Percentiles rank a stretch among this genome's conserved stretches.
Evolutionary conservation across 2,113 vertebrate species (phyloP).

Genomic region (Cercopithecus mona): DNA sequence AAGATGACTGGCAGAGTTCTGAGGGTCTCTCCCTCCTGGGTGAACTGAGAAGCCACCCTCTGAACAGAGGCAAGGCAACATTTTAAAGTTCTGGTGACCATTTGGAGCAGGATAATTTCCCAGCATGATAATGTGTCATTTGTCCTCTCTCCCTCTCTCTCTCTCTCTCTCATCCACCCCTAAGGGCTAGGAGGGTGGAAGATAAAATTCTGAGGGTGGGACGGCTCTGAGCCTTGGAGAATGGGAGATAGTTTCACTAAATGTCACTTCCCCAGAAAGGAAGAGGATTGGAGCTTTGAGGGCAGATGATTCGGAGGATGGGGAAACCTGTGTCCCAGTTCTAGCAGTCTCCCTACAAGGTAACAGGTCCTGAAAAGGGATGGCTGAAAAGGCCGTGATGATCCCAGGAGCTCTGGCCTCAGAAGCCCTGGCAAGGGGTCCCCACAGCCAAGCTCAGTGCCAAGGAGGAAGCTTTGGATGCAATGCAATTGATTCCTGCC

Average conservation of each 20-base stretch:
- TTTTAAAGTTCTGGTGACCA: background rate
- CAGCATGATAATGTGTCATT: background rate
- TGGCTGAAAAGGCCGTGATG: rapidly evolving
- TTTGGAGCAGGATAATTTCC: background rate
- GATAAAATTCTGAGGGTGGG: background rate
- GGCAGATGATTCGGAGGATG: background rate
- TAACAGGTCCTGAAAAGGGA: background rate
- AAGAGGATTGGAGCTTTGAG: background rate
- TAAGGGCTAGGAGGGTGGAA: background rate
- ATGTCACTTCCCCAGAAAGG: background rate
- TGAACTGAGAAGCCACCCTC: background rate
- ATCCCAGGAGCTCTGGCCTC: background rate
- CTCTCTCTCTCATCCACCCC: background rate
- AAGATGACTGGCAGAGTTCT: background rate
- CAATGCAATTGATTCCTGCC: rapidly evolving
- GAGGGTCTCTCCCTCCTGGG: background rate
- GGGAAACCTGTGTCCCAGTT: background rate
- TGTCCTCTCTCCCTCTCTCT: background rate
- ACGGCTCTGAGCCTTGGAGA: background rate
- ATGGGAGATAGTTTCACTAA: background rate
- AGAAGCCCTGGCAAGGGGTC: background rate
- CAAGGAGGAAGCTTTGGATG: background rate
- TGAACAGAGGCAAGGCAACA: background rate
- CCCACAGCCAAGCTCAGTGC: background rate
- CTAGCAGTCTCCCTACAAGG: background rate